A percentile compares a stretch with the other conserved stretches of the same genome.
These are phyloP conservation scores for Cepaea hortensis DNA, from an alignment of 2,888 invertebrate genomes.

Conservation along the genomic window DNA sequence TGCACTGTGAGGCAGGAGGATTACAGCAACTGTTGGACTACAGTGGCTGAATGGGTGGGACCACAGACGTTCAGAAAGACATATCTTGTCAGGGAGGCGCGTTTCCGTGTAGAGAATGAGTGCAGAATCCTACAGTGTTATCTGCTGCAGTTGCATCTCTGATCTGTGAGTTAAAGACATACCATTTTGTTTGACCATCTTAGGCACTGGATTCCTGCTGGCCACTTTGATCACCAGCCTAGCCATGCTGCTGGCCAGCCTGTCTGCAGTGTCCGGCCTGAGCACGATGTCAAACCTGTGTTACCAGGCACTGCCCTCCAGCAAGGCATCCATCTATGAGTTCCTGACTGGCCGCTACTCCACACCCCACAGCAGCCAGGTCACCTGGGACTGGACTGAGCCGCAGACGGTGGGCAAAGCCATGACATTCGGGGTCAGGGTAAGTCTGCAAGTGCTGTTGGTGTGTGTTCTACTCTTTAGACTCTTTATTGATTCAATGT, in stretches of 20 bases:
- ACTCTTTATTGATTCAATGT: background rate
- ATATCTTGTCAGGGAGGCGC: too few species aligned
- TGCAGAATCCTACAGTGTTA: too few species aligned
- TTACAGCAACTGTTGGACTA: too few species aligned
- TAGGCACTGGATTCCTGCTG: conserved; percentile 25
- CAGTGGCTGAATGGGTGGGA: too few species aligned
- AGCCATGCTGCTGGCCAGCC: conserved; percentile 44
- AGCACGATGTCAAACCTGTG: conserved; percentile 32
- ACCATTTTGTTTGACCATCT: background rate
- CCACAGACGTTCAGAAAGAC: too few species aligned
- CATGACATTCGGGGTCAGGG: conserved; percentile 90
- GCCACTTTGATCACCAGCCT: conserved; percentile 29
- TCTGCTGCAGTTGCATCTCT: too few species aligned
- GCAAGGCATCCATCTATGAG: conserved; percentile 79
- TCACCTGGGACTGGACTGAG: conserved; percentile 93
- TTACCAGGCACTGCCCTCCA: conserved; percentile 47
- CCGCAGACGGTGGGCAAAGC: conserved; percentile 92
- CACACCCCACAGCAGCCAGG: conserved; percentile 89
- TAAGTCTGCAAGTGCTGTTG: conserved; percentile 71
- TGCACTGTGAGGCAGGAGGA: too few species aligned
- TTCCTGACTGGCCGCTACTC: conserved; percentile 94
- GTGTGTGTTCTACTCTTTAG: too few species aligned
- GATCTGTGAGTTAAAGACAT: too few species aligned
- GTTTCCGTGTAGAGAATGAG: too few species aligned
- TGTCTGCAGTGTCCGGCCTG: conserved; percentile 37